Conservation (phyloP, 1,140 invertebrate genomes). For the Zophobas morio region DNA sequence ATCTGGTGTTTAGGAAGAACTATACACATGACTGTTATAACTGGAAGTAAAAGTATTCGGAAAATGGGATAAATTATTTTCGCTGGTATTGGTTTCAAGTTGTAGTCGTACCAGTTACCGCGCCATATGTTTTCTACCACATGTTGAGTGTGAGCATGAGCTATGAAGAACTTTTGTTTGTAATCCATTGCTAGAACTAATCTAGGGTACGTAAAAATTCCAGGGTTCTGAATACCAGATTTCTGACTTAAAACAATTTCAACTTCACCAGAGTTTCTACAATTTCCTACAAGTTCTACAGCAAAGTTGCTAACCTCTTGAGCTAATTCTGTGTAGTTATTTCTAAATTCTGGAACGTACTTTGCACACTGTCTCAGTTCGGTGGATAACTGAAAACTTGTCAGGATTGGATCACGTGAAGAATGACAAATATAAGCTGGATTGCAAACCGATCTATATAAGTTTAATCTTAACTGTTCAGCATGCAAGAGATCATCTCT, state of each 20-base stretch:
- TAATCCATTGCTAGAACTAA: slow-evolving; percentile 80
- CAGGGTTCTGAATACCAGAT: slow-evolving; percentile 65
- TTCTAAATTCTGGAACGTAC: slow-evolving; percentile 73
- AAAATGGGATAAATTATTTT: slow-evolving; percentile 65
- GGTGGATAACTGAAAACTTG: slow-evolving; percentile 73
- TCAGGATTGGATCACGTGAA: slow-evolving; percentile 76
- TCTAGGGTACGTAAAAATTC: slow-evolving; percentile 71
- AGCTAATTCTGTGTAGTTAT: slow-evolving; percentile 72
- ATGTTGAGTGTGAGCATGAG: slow-evolving; percentile 82
- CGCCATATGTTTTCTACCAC: slow-evolving; percentile 68
- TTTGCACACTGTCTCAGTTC: slow-evolving; percentile 70
- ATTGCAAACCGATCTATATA: slow-evolving; percentile 75
- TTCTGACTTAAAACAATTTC: slow-evolving; percentile 75
- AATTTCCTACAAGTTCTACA: slow-evolving; percentile 74
- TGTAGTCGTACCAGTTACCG: slow-evolving; percentile 73
- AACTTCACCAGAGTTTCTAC: slow-evolving; percentile 78
- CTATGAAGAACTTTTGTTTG: slow-evolving; percentile 82
- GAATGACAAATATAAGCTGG: slow-evolving; percentile 79
- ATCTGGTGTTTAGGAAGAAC: slow-evolving; percentile 66
- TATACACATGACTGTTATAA: slow-evolving; percentile 68
- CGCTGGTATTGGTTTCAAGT: slow-evolving; percentile 63
- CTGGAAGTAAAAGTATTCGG: slow-evolving; percentile 68
- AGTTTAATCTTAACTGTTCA: slow-evolving; percentile 70
- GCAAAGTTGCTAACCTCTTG: slow-evolving; percentile 74
- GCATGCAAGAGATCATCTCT: slow-evolving; percentile 68